phyloP scores from a whole-genome alignment of 2,888 invertebrate species.

The Microplitis deprimator region DNA sequence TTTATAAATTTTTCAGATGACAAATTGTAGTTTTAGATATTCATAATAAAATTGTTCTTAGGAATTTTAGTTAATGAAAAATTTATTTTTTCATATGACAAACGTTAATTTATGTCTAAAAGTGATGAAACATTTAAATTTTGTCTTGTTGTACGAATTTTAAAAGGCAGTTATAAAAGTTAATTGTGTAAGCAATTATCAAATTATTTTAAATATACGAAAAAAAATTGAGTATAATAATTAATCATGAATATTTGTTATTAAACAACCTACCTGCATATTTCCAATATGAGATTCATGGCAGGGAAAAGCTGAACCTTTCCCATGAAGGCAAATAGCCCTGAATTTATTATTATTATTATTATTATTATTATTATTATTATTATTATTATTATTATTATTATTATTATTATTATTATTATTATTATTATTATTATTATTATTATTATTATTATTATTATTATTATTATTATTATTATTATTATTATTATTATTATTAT shows the following conservation, averaged over 20 bases:
- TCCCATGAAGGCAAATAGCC: slow-evolving; percentile 22
- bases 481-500: not conserved
- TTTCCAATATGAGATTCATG: slow-evolving; percentile 61
- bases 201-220: too few relatives aligned
- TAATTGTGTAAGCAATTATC: too few relatives aligned
- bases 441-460: not conserved
- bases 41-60: too few relatives aligned
- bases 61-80: too few relatives aligned
- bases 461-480: not conserved
- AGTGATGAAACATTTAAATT: too few relatives aligned
- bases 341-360: not conserved
- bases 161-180: too few relatives aligned
- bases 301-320: slow-evolving; percentile 41
- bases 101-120: too few relatives aligned
- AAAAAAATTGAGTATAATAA: not conserved
- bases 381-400: not conserved
- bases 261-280: slow-evolving; percentile 65
- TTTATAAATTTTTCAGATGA: too few relatives aligned
- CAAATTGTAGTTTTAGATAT: too few relatives aligned
- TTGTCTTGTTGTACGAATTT: too few relatives aligned
- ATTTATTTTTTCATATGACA: too few relatives aligned
- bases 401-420: not conserved
- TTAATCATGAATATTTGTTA: not conserved
- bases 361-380: not conserved
- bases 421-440: not conserved